phyloP scores from a whole-genome alignment of 2,113 vertebrate genomes.

The Ammodytes dubius region DNA sequence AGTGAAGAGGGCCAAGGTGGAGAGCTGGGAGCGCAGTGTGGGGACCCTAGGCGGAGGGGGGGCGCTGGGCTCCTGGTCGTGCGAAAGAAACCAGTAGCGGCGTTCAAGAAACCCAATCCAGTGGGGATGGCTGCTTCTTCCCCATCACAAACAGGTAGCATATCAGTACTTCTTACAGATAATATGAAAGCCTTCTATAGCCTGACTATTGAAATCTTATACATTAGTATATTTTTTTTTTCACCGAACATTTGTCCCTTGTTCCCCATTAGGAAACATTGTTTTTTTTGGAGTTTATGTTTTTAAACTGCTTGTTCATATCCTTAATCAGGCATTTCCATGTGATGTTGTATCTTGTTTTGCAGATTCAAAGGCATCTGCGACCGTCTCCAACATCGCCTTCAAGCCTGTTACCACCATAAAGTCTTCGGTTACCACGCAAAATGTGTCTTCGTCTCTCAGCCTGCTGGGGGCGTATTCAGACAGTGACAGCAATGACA shows the following conservation, averaged over 20 bases:
- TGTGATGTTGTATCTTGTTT: slow-evolving; percentile 18
- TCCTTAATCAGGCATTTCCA: slow-evolving; percentile 3
- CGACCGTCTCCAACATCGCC: background rate
- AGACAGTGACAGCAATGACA: slow-evolving; percentile 85
- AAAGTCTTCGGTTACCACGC: background rate
- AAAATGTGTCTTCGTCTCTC: slow-evolving; percentile 83
- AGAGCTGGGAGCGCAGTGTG: slow-evolving; percentile 89
- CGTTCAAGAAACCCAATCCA: slow-evolving; percentile 42
- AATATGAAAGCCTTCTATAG: background rate
- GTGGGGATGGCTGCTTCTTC: slow-evolving; percentile 9
- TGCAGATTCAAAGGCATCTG: slow-evolving; percentile 59
- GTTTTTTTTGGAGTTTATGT: background rate
- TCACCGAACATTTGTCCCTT: background rate
- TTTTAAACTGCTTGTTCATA: background rate
- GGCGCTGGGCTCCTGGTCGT: slow-evolving; percentile 87
- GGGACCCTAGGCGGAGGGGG: slow-evolving; percentile 79
- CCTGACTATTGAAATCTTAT: background rate
- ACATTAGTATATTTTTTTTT: background rate
- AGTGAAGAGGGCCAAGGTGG: slow-evolving; percentile 84
- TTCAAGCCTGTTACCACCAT: slow-evolving; percentile 8
- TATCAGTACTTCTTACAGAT: background rate
- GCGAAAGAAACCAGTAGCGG: slow-evolving; percentile 77
- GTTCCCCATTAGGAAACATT: no score
- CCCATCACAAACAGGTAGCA: slow-evolving; percentile 62
- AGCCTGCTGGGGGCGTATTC: slow-evolving; percentile 86